These are phyloP conservation scores for Tapera naevia DNA, from an alignment of 2,797 vertebrate species.

Conservation along the genomic window DNA sequence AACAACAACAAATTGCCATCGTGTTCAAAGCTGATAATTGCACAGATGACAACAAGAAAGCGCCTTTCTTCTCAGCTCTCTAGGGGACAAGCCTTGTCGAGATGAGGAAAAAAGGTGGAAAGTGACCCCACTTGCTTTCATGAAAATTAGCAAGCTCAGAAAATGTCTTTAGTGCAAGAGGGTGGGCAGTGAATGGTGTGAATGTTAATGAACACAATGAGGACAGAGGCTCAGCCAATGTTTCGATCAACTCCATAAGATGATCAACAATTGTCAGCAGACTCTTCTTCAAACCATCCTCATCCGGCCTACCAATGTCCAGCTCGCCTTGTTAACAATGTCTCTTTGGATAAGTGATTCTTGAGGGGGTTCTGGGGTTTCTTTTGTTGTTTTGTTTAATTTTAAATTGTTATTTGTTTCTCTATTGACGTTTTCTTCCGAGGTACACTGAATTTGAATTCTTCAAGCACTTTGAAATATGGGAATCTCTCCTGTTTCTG, in stretches of 20 bases:
- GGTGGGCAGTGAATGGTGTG: slow-evolving; percentile 14
- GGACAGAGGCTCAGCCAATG: not conserved
- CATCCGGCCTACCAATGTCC: not conserved
- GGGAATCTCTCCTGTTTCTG: not conserved
- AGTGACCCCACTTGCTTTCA: slow-evolving; percentile 66
- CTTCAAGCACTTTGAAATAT: not conserved
- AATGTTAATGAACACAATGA: slow-evolving; percentile 40
- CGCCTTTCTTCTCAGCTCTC: slow-evolving; percentile 58
- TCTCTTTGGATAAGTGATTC: not conserved
- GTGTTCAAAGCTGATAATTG: slow-evolving; percentile 76
- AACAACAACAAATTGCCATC: slow-evolving; percentile 81
- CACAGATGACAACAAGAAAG: slow-evolving; percentile 72
- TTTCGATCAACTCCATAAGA: not conserved
- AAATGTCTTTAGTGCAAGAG: slow-evolving; percentile 35
- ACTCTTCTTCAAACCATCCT: not conserved
- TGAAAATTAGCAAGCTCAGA: slow-evolving; percentile 57
- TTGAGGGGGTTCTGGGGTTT: not conserved
- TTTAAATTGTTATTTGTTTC: not conserved
- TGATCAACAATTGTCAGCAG: not conserved
- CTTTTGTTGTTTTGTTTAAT: no score
- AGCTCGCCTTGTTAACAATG: not conserved
- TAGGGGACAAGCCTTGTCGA: not conserved
- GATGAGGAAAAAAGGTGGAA: slow-evolving; percentile 52
- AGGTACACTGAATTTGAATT: not conserved
- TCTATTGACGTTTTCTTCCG: not conserved